Conservation (phyloP, 2,113 vertebrate genomes). For the Heptranchias perlo region DNA sequence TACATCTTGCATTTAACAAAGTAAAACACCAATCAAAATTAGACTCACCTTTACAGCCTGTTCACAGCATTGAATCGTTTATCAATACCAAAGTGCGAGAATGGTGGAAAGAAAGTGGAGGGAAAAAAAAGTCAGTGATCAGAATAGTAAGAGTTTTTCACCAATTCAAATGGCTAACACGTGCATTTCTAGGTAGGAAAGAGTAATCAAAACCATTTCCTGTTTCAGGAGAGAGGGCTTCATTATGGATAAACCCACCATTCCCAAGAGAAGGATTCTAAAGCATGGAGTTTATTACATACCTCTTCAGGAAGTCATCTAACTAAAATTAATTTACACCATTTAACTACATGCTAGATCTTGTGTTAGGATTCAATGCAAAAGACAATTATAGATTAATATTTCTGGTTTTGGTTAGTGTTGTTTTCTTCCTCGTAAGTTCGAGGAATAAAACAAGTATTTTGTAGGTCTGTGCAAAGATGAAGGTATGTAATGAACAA, state of each 20-base stretch:
- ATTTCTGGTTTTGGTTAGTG: not conserved
- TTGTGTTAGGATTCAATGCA: not conserved
- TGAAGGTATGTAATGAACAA: conserved; percentile 33
- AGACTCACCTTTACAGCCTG: conserved; percentile 7
- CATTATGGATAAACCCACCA: not conserved
- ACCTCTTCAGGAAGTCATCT: not conserved
- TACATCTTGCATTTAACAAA: not conserved
- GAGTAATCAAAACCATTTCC: not conserved
- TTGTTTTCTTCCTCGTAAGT: not conserved
- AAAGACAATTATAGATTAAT: not conserved
- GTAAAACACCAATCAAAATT: not conserved
- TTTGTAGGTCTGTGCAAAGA: not conserved
- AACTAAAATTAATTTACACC: not conserved
- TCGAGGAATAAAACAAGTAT: not conserved
- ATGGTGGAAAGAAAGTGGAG: not conserved
- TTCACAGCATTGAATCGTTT: not conserved
- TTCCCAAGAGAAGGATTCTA: not conserved
- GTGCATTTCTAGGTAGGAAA: not conserved
- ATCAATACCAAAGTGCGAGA: not conserved
- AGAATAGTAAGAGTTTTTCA: not conserved
- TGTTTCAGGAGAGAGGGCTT: not conserved
- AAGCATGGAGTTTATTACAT: conserved; percentile 15
- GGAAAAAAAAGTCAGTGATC: not conserved
- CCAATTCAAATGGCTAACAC: not conserved
- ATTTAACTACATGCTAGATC: not conserved